These are phyloP conservation scores for Hycleus phaleratus DNA, from an alignment of 1,140 invertebrate genomes.

Conservation along the genomic window DNA sequence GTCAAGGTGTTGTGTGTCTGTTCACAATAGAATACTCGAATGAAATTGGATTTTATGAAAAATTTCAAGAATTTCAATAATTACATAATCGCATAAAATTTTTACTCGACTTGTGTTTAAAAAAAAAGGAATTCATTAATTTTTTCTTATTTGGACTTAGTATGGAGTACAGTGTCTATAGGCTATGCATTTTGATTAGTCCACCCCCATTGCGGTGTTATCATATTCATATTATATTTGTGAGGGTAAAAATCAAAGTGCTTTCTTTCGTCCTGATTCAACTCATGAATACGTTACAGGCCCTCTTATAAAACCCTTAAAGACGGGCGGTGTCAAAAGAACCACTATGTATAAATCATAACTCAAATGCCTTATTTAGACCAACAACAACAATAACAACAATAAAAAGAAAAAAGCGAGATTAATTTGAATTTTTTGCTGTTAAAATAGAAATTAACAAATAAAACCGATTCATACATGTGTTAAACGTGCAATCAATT, in stretches of 20 bases:
- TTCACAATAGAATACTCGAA: neutral
- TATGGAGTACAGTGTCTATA: conserved; percentile 18
- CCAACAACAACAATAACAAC: no score
- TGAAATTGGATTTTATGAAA: no score
- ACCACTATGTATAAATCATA: conserved; percentile 25
- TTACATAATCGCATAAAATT: no score
- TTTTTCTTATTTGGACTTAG: conserved; percentile 26
- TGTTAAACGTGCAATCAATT: no score
- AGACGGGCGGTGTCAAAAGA: conserved; percentile 20
- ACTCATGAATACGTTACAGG: conserved; percentile 29
- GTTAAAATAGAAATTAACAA: no score
- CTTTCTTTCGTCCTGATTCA: conserved; percentile 22
- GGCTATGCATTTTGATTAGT: conserved; percentile 31
- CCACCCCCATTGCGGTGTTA: conserved; percentile 23
- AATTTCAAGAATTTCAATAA: no score
- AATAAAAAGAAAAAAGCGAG: no score
- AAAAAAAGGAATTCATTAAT: conserved; percentile 13
- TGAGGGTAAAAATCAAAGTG: conserved; percentile 29
- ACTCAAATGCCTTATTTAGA: conserved; percentile 1
- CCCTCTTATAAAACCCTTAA: conserved; percentile 24
- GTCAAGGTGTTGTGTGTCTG: neutral
- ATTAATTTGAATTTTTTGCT: no score
- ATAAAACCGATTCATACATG: no score
- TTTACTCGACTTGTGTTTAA: no score
- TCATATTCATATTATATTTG: conserved; percentile 33